phyloP scores from a whole-genome alignment of 2,113 vertebrate species.

The Oryzias celebensis region DNA sequence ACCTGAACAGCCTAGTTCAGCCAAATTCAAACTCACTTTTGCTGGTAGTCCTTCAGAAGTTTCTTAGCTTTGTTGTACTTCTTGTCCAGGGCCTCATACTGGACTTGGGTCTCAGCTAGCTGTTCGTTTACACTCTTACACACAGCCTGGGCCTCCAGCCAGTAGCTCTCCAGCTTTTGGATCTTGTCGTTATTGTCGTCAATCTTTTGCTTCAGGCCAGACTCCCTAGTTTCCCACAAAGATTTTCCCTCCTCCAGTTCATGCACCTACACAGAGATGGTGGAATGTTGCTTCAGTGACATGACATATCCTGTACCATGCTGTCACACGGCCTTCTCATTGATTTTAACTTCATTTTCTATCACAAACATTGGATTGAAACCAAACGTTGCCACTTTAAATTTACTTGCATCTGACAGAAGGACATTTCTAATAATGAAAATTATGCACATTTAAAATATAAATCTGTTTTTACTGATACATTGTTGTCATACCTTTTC shows the following conservation, averaged over 20 bases:
- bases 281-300: not conserved
- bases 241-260: conserved; percentile 77
- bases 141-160: conserved; percentile 88
- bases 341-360: too few species aligned
- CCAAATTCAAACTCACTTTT: conserved; percentile 81
- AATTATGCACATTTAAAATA: too few species aligned
- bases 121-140: conserved; percentile 88
- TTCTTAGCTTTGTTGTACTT: conserved; percentile 94
- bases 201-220: conserved; percentile 81
- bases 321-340: conserved; percentile 60
- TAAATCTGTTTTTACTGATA: too few species aligned
- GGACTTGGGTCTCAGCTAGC: conserved; percentile 85
- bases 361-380: too few species aligned
- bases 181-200: conserved; percentile 86
- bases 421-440: too few species aligned
- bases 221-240: conserved; percentile 80
- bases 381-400: too few species aligned
- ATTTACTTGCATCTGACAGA: too few species aligned
- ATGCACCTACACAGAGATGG: conserved; percentile 72
- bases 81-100: conserved; percentile 87
- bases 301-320: not conserved
- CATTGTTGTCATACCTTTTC: conserved; percentile 78
- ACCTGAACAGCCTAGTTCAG: conserved; percentile 3
- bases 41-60: conserved; percentile 89
- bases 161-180: conserved; percentile 86